Evolutionary conservation across 2,113 vertebrate species (phyloP).

Genomic region (Spermophilus dauricus): DNA sequence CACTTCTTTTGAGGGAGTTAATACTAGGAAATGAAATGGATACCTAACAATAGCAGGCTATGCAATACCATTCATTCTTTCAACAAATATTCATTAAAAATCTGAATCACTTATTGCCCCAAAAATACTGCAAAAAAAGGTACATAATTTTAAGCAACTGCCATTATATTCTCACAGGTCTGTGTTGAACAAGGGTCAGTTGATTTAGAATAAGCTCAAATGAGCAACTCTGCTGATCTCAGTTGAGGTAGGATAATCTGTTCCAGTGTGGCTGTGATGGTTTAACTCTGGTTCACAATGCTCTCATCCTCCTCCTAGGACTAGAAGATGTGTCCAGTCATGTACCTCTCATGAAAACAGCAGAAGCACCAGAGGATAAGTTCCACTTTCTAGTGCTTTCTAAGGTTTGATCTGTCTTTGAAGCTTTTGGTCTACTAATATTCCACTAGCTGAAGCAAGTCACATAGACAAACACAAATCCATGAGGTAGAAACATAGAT

Average conservation of each 20-base stretch:
- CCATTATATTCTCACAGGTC: slow-evolving; percentile 34
- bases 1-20: not conserved
- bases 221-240: not conserved
- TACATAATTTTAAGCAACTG: slow-evolving; percentile 10
- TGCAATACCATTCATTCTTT: not conserved
- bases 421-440: not conserved
- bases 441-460: not conserved
- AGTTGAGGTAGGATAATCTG: not conserved
- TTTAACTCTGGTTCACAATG: not conserved
- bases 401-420: not conserved
- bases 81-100: slow-evolving; percentile 19
- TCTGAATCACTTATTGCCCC: not conserved
- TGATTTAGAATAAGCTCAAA: not conserved
- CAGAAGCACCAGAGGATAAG: not conserved
- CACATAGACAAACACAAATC: not conserved
- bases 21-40: not conserved
- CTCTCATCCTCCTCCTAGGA: not conserved
- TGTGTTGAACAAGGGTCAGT: not conserved
- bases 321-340: not conserved
- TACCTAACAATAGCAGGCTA: not conserved
- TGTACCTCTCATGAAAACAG: not conserved
- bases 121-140: not conserved
- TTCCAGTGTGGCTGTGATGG: not conserved
- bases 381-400: slow-evolving; percentile 8
- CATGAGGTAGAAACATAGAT: not conserved